phyloP scores from a whole-genome alignment of 2,113 vertebrate species.

The Daboia siamensis region DNA sequence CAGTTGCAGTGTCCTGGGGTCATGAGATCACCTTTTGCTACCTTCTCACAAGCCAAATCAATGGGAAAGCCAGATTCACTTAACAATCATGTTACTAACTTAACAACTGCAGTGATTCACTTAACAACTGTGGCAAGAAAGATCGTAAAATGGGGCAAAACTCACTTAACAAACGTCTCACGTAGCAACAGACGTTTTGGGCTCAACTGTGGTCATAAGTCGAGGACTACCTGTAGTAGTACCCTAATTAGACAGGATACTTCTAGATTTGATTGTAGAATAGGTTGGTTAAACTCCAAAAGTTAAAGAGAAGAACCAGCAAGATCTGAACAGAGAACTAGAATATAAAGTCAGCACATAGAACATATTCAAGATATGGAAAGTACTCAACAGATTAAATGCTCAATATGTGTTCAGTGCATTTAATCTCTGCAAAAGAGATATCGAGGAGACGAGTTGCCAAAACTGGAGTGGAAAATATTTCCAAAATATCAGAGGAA shows the following conservation, averaged over 20 bases:
- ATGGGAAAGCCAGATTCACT: neutral
- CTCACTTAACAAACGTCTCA: neutral
- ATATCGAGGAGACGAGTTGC: neutral
- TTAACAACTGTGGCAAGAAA: neutral
- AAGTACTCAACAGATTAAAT: neutral
- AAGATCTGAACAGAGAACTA: neutral
- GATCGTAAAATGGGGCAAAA: neutral
- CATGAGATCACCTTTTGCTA: neutral
- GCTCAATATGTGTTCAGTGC: neutral
- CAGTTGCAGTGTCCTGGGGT: neutral
- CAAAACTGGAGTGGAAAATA: neutral
- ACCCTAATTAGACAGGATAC: neutral
- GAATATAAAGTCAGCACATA: neutral
- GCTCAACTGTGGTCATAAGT: neutral
- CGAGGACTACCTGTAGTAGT: neutral
- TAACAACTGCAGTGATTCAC: neutral
- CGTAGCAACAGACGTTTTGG: neutral
- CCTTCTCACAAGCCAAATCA: neutral
- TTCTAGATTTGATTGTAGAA: neutral
- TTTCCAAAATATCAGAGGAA: neutral
- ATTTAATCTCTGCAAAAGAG: neutral
- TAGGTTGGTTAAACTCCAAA: neutral
- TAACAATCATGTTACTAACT: neutral
- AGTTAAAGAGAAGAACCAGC: neutral
- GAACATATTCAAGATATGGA: neutral